Base-by-base conservation (phyloP, 2,888 invertebrate species). In the Myathropa florea region DNA sequence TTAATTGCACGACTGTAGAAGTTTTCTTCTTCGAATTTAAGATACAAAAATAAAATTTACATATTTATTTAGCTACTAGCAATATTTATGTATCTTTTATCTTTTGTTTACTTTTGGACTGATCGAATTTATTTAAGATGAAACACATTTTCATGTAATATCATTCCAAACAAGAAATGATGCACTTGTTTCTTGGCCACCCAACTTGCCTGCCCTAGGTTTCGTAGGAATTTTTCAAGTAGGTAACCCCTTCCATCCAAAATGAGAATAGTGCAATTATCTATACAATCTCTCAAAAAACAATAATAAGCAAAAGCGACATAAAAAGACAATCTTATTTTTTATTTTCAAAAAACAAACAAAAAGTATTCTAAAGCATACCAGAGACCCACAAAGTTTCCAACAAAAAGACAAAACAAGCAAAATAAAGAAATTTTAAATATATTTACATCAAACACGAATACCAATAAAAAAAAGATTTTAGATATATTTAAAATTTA, bases 241-340 rank as follows among this genome's bases (percentile, higher is more conserved):
- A 77, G 83, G 64, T 67, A 59, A 46, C 18, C n/a, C n/a, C 28
- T 64, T 28, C 39, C 72, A 84, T 81, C 55, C 70, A n/a, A 72
- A n/a, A 82, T 70, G 72, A 77, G 46, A 46, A 73, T 78, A 85
- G 85, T 85, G 85, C 85, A 85, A 85, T 85, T 82, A 68, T 72
- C 26, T 85, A 60, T 64, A 53, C 12, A 33, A 39, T 72, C 75
- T 79, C 61, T 72, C 26, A 71, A 72, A 71, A 70, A 26, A 30
- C 75, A 63, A 81, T 59, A 60, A 33, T 26, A 71, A 67, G 60
- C 68, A 76, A 55, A 57, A 83, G 80, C 79, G 79, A 83, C 83
- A 75, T 33, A 79, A 57, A 76, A 71, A 60, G 30, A 53, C 36
- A 72, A 65, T 18, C 1, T 18, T n/a, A 2, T 46, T n/a, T 39